Evolutionary conservation across 2,888 invertebrate species (phyloP), one percentile per base, ranked within the genome.

Genomic region (Ophion ventricosus): DNA sequence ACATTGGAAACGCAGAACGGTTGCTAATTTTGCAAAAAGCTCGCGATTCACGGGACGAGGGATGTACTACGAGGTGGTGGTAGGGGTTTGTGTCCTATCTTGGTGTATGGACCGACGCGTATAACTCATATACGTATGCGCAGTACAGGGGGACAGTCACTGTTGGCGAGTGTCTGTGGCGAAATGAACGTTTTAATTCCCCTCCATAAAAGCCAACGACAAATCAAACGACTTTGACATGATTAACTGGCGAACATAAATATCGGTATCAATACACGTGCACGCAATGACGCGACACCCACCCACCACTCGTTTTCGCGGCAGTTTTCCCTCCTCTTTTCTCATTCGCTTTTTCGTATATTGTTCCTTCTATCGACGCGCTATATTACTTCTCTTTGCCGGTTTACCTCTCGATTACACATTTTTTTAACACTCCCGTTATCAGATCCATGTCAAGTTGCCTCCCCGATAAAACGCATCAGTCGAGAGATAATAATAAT

Each of bases 171-270:
- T 91, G 92, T 92, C 92, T 92, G 92, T 89, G 92, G 92, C 91
- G 90, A 93, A 92, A 92, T 92, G 91, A 93, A 93, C 92, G 93
- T 92, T 93, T 93, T 93, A 92, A 93, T 93, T 93, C 92, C 91
- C 92, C 92, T 91, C 91, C 91, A 92, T 92, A 92, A 92, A 92
- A 92, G 92, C 92, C 92, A 91, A 92, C 92, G 92, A 93, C 93
- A 93, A 93, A 93, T 93, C 92, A 93, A 92, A 92, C 91, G 90
- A 91, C 90, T 91, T 90, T 91, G 93, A 93, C 93, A 92, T 93
- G 93, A 93, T 93, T 92, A 93, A 93, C 92, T 92, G 93, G 90
- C 89, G 90, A 88, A 90, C 92, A 92, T 92, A 92, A 93, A 93
- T 93, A 93, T 93, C 91, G 91, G 90, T 92, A 93, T 93, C 93